Percentiles rank a stretch among this genome's conserved stretches.
phyloP scores from a whole-genome alignment of 1,140 invertebrate species.

The Antheraea mylitta region DNA sequence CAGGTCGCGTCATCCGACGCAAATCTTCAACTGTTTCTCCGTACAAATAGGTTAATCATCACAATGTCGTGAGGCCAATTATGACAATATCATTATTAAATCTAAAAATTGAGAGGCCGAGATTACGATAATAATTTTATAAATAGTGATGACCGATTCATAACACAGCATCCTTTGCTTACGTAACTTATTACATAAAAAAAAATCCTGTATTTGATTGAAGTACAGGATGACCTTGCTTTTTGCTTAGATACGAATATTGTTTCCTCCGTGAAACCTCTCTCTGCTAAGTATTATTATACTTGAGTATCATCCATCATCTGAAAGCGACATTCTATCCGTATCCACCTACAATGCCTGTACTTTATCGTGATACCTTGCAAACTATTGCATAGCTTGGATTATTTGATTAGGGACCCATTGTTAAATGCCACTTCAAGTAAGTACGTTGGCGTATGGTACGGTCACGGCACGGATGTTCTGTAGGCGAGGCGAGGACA shows the following conservation, averaged over 20 bases:
- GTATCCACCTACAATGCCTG: not conserved
- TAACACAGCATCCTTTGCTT: constrained; percentile 13
- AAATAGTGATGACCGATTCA: constrained; percentile 26
- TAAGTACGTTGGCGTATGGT: constrained; percentile 29
- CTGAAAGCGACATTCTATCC: not conserved
- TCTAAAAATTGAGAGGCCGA: constrained; percentile 30
- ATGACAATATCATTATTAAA: constrained; percentile 44
- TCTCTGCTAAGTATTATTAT: no score
- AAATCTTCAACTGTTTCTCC: constrained; percentile 50
- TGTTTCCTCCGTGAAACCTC: not conserved
- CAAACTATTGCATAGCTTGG: not conserved
- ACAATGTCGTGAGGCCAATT: constrained; percentile 51
- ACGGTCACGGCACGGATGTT: constrained; percentile 29
- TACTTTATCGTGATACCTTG: not conserved
- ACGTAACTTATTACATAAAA: constrained; percentile 7
- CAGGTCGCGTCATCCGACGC: constrained; percentile 57
- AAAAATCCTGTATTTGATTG: not conserved
- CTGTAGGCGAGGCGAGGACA: constrained; percentile 52
- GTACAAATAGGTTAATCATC: constrained; percentile 49
- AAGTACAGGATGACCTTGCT: not conserved
- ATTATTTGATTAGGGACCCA: constrained; percentile 11
- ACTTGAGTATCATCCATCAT: not conserved
- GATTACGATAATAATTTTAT: constrained; percentile 24
- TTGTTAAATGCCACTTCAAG: constrained; percentile 36
- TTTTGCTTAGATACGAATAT: not conserved